Evolutionary conservation across 2,797 vertebrate genomes (phyloP).

Genomic region (Scarus forsteni): DNA sequence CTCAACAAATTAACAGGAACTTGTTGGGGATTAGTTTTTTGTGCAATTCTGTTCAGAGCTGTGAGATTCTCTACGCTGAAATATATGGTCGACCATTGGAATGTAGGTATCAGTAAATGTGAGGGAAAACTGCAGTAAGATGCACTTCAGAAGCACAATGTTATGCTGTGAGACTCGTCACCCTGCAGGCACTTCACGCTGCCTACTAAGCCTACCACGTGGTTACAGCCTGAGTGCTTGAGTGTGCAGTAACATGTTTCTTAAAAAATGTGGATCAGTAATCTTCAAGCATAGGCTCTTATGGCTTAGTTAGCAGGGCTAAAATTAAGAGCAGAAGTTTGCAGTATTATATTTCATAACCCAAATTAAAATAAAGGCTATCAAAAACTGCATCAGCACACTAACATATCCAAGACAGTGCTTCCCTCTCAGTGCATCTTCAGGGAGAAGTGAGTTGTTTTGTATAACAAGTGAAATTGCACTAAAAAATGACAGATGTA

Average conservation of each 20-base stretch:
- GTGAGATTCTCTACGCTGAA: slow-evolving; percentile 75
- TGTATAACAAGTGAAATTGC: slow-evolving; percentile 80
- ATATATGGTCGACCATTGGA: slow-evolving; percentile 82
- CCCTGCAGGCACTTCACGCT: not conserved
- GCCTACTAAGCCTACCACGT: not conserved
- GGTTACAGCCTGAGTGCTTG: no score
- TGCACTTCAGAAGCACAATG: slow-evolving; percentile 42
- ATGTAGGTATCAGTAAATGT: slow-evolving; percentile 76
- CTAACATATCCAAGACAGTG: slow-evolving; percentile 29
- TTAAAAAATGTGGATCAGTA: no score
- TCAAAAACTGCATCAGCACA: slow-evolving; percentile 12
- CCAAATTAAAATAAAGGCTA: no score
- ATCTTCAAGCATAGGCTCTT: no score
- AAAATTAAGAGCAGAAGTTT: slow-evolving; percentile 6
- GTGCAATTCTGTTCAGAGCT: slow-evolving; percentile 84
- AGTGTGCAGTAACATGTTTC: no score
- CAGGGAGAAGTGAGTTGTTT: slow-evolving; percentile 43
- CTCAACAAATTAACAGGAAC: slow-evolving; percentile 38
- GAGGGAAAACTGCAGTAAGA: slow-evolving; percentile 46
- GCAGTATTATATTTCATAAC: slow-evolving; percentile 9
- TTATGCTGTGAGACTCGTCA: slow-evolving; percentile 34
- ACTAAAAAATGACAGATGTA: slow-evolving; percentile 78
- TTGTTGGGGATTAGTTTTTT: slow-evolving; percentile 58
- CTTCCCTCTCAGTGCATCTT: slow-evolving; percentile 56
- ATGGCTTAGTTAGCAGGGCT: slow-evolving; percentile 9